A percentile compares a stretch with the other conserved stretches of the same genome.
Evolutionary conservation across 2,888 invertebrate genomes (phyloP).

Genomic region (Teleogryllus oceanicus): DNA sequence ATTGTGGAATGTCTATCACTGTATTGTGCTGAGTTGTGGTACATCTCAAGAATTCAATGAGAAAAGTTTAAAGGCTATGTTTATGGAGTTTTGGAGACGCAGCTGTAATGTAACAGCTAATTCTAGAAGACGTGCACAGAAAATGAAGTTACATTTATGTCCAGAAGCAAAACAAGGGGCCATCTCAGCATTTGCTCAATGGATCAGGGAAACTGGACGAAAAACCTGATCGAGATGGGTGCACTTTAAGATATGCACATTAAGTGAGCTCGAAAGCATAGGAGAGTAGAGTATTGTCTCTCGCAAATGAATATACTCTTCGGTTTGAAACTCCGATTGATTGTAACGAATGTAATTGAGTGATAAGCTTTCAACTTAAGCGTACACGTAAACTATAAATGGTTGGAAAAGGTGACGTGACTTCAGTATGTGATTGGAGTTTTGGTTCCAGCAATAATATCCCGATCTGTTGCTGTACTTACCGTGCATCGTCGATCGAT

Average conservation of each 20-base stretch:
- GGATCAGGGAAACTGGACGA: too few species aligned
- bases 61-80: too few species aligned
- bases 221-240: too few species aligned
- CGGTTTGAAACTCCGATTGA: neutral
- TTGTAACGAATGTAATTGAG: neutral
- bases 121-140: too few species aligned
- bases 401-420: neutral
- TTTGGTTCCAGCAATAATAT: neutral
- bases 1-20: too few species aligned
- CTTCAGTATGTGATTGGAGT: neutral
- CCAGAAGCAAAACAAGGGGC: too few species aligned
- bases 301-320: neutral
- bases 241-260: conserved; percentile 4
- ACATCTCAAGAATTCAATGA: too few species aligned
- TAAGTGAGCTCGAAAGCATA: neutral
- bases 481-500: neutral
- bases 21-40: too few species aligned
- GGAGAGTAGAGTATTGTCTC: neutral
- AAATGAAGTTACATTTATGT: too few species aligned
- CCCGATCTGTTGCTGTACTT: neutral
- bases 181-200: too few species aligned
- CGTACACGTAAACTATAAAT: neutral
- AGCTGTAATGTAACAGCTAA: too few species aligned
- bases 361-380: neutral
- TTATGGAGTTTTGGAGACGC: too few species aligned